Conservation (phyloP, 2,888 invertebrate genomes). For the Tachina fera region DNA sequence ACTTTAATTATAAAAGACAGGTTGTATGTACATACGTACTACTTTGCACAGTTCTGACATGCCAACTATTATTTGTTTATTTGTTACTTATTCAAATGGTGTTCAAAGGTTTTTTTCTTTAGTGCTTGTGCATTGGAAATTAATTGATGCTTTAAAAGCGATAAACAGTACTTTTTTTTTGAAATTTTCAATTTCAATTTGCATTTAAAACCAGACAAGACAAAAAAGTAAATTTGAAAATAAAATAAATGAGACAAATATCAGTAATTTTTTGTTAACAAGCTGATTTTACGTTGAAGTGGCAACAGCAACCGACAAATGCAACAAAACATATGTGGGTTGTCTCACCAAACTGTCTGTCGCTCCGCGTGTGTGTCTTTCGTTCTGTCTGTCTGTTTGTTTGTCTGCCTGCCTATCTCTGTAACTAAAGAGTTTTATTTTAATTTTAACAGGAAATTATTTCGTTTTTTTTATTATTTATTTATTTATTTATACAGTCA, state of each 20-base stretch:
- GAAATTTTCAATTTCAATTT: constrained; percentile 64
- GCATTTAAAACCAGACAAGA: constrained; percentile 66
- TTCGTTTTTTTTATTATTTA: constrained; percentile 37
- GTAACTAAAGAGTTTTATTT: constrained; percentile 65
- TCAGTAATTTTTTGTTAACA: constrained; percentile 65
- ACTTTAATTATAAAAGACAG: constrained; percentile 1
- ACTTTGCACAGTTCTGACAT: constrained; percentile 25
- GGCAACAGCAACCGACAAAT: constrained; percentile 54
- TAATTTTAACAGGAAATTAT: constrained; percentile 69
- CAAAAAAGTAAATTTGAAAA: constrained; percentile 44
- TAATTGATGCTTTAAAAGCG: constrained; percentile 70
- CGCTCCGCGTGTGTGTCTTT: constrained; percentile 18
- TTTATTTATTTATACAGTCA: constrained; percentile 56
- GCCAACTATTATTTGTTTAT: constrained; percentile 43
- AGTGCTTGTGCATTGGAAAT: constrained; percentile 68
- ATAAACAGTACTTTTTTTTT: constrained; percentile 54
- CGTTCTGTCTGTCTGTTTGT: constrained; percentile 6
- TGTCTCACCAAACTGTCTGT: constrained; percentile 54
- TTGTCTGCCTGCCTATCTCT: constrained; percentile 22
- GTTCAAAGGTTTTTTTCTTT: not conserved
- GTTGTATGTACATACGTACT: too few species aligned
- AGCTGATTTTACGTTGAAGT: constrained; percentile 65
- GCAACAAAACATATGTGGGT: constrained; percentile 68
- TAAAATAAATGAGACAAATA: constrained; percentile 58
- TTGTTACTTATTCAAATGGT: constrained; percentile 39